Evolutionary conservation across 1,140 invertebrate species (phyloP).

Genomic region (Aplysia californica): DNA sequence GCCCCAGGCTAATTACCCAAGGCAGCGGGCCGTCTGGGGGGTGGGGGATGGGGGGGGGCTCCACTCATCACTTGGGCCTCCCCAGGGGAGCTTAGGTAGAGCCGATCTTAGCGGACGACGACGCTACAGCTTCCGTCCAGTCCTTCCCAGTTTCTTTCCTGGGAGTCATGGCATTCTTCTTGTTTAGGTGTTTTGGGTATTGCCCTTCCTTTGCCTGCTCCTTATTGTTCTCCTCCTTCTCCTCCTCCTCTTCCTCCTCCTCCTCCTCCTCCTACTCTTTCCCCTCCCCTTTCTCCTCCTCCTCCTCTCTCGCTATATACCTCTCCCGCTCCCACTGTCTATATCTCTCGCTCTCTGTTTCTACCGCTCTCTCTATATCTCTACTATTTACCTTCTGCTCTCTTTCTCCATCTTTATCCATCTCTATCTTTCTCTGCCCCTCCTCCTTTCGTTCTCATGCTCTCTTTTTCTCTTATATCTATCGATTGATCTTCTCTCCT

Average conservation of each 20-base stretch:
- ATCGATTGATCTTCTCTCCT: neutral
- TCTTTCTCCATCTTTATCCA: too few species aligned
- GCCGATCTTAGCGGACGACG: too few species aligned
- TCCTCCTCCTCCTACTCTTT: neutral
- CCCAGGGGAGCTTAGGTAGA: too few species aligned
- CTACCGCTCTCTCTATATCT: slow-evolving; percentile 1
- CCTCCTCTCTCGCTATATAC: slow-evolving; percentile 7
- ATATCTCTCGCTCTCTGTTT: neutral
- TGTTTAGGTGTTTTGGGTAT: too few species aligned
- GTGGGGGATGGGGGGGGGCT: too few species aligned
- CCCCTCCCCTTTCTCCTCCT: neutral
- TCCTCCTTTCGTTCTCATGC: slow-evolving; percentile 8
- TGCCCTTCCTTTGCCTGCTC: too few species aligned
- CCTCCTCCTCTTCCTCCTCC: neutral
- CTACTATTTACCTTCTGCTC: neutral
- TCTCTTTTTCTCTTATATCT: slow-evolving; percentile 6
- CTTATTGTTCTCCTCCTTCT: neutral
- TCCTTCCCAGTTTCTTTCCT: too few species aligned
- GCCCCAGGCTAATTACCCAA: too few species aligned
- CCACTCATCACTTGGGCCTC: too few species aligned
- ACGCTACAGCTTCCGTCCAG: too few species aligned
- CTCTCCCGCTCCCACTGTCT: neutral
- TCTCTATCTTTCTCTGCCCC: slow-evolving; percentile 10
- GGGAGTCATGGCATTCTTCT: too few species aligned
- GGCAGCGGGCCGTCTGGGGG: too few species aligned